A percentile compares a stretch with the other conserved stretches of the same genome.
These are phyloP conservation scores for Drosophila ficusphila DNA, from an alignment of 1,140 invertebrate species.

Conservation along the genomic window DNA sequence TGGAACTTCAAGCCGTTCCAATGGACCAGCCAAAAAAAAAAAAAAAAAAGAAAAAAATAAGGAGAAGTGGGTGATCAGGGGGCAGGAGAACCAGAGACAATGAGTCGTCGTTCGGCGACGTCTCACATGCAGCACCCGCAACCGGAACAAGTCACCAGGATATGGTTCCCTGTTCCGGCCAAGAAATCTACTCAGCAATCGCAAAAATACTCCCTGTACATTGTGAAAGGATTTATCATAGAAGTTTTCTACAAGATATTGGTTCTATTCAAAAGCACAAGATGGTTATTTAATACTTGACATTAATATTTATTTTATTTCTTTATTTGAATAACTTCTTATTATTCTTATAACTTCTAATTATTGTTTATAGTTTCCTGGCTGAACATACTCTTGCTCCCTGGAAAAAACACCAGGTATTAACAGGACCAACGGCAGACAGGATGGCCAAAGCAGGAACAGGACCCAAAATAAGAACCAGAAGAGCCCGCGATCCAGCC, in stretches of 20 bases:
- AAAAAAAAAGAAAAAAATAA: too few relatives aligned
- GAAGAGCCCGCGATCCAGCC: slow-evolving; percentile 47
- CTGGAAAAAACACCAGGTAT: not conserved
- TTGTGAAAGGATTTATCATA: too few relatives aligned
- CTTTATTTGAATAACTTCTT: too few relatives aligned
- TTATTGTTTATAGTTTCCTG: too few relatives aligned
- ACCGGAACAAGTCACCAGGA: slow-evolving; percentile 30
- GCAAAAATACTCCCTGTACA: not conserved
- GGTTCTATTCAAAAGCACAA: too few relatives aligned
- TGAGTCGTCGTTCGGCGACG: slow-evolving; percentile 61
- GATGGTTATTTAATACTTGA: too few relatives aligned
- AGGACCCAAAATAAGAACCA: slow-evolving; percentile 4
- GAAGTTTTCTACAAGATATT: too few relatives aligned
- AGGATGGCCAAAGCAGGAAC: slow-evolving; percentile 12
- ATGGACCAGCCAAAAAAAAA: slow-evolving; percentile 53
- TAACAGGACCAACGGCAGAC: not conserved
- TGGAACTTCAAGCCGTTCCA: slow-evolving; percentile 83
- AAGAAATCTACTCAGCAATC: slow-evolving; percentile 4
- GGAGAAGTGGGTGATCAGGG: too few relatives aligned
- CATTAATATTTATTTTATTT: too few relatives aligned
- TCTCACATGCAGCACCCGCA: slow-evolving; percentile 41
- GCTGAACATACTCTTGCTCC: not conserved
- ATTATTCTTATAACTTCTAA: too few relatives aligned
- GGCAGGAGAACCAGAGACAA: slow-evolving; percentile 60
- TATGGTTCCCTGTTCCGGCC: not conserved